Evolutionary conservation across 2,888 invertebrate genomes (phyloP).

Genomic region (Eilema caniola): DNA sequence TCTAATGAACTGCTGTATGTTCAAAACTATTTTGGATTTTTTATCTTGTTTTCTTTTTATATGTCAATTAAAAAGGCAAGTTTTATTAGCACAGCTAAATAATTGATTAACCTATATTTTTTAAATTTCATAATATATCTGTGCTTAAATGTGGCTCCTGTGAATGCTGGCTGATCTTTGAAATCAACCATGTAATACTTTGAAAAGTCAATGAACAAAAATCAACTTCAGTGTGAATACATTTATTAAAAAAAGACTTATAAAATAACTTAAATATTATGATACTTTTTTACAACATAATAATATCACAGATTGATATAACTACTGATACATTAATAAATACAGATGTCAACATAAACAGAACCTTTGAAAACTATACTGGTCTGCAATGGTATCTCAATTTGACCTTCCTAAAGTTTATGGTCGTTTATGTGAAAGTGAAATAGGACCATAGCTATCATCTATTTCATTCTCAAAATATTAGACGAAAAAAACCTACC

Average conservation of each 20-base stretch:
- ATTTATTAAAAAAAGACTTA: conserved; percentile 45
- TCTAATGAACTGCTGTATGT: too few species aligned
- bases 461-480: not conserved
- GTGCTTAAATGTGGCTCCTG: not conserved
- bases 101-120: too few species aligned
- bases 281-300: conserved; percentile 37
- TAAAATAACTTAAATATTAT: conserved; percentile 25
- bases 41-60: too few species aligned
- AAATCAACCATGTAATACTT: too few species aligned
- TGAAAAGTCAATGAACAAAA: not conserved
- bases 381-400: not conserved
- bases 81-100: too few species aligned
- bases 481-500: not conserved
- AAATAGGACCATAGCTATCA: not conserved
- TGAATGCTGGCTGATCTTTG: not conserved
- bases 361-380: not conserved
- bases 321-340: conserved; percentile 40
- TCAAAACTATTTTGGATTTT: too few species aligned
- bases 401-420: not conserved
- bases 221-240: conserved; percentile 21
- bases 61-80: too few species aligned
- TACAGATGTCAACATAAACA: conserved; percentile 24
- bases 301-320: conserved; percentile 50
- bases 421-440: not conserved
- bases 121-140: too few species aligned